A percentile compares a stretch with the other conserved stretches of the same genome.
These are phyloP conservation scores for Pemphigus obesinymphae DNA, from an alignment of 1,140 invertebrate genomes.

Conservation along the genomic window DNA sequence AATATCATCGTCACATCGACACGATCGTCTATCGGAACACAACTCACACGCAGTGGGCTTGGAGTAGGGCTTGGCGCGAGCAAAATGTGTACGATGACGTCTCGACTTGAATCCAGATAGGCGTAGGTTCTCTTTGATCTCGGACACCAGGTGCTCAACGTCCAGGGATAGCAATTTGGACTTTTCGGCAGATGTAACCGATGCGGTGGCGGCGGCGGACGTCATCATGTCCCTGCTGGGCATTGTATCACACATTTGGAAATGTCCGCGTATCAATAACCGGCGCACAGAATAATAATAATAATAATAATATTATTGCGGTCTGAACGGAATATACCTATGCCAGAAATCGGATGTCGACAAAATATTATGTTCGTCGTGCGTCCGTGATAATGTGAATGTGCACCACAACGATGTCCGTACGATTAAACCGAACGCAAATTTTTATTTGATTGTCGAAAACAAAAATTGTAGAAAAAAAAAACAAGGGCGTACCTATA, in stretches of 20 bases:
- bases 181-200: conserved; percentile 45
- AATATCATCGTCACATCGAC: conserved; percentile 46
- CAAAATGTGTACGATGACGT: conserved; percentile 49
- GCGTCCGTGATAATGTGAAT: background rate
- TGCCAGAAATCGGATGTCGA: background rate
- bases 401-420: background rate
- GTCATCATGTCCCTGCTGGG: conserved; percentile 36
- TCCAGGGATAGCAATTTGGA: conserved; percentile 54
- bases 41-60: conserved; percentile 51
- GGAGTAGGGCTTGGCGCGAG: conserved; percentile 59
- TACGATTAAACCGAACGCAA: background rate
- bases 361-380: background rate
- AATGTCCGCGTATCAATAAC: background rate
- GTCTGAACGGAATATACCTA: too few species aligned
- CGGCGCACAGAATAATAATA: background rate
- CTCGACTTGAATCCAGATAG: conserved; percentile 52
- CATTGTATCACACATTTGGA: conserved; percentile 26
- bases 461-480: background rate
- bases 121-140: conserved; percentile 66
- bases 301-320: background rate
- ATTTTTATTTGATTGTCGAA: too few species aligned
- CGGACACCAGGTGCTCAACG: conserved; percentile 63
- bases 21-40: conserved; percentile 39
- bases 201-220: conserved; percentile 47
- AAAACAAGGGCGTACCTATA: background rate